These are phyloP conservation scores for Beris morrisii DNA, from an alignment of 2,888 invertebrate species.

Conservation along the genomic window DNA sequence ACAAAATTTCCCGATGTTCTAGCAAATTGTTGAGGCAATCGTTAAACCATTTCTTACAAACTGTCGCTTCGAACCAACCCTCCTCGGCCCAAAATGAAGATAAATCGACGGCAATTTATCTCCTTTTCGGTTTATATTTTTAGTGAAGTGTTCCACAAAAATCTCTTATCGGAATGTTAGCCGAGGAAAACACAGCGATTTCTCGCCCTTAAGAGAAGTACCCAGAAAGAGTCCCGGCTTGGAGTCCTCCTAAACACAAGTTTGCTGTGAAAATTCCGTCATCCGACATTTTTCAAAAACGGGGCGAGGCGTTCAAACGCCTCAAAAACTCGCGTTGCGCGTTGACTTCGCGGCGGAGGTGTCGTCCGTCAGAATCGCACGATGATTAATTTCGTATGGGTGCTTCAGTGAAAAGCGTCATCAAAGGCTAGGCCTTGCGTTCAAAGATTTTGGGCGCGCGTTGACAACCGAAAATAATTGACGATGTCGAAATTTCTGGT, in stretches of 20 bases:
- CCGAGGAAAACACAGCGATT: not conserved
- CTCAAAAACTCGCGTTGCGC: not conserved
- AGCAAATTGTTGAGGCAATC: conserved; percentile 26
- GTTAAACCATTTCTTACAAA: not conserved
- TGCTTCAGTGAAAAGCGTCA: conserved; percentile 8
- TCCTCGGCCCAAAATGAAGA: conserved; percentile 36
- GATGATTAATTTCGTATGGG: conserved; percentile 22
- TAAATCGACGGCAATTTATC: conserved; percentile 36
- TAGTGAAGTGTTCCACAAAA: conserved; percentile 5
- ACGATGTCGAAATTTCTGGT: conserved; percentile 28
- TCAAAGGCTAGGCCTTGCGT: conserved; percentile 1
- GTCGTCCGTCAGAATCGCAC: not conserved
- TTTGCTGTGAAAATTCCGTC: too few species aligned
- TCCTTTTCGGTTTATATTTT: conserved; percentile 17
- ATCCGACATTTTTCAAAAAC: not conserved
- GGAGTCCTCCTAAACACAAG: too few species aligned
- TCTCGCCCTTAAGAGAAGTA: too few species aligned
- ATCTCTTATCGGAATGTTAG: conserved; percentile 1
- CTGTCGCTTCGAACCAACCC: conserved; percentile 23
- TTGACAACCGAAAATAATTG: conserved; percentile 33
- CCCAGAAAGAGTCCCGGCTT: too few species aligned
- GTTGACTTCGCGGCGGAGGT: not conserved
- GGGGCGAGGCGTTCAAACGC: not conserved
- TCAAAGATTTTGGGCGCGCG: conserved; percentile 6
- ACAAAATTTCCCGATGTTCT: conserved; percentile 21